These are phyloP conservation scores for Catonia carolina DNA, from an alignment of 2,888 invertebrate genomes.

Conservation along the genomic window DNA sequence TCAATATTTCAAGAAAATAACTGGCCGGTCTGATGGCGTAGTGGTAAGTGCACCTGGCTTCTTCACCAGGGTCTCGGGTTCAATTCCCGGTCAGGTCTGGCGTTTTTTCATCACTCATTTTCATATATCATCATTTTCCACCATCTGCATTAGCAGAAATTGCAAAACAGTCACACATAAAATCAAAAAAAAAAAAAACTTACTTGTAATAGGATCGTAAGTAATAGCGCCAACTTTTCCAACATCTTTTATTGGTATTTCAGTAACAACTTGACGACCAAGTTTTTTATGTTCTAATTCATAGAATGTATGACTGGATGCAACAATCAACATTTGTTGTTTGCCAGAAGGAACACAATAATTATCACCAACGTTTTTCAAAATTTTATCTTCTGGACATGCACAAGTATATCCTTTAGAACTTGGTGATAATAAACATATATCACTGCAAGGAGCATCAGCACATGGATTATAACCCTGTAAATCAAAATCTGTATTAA, in stretches of 20 bases:
- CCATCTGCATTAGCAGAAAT: too few relatives aligned
- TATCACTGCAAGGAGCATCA: conserved; percentile 58
- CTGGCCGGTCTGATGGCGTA: too few relatives aligned
- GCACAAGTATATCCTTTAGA: conserved; percentile 53
- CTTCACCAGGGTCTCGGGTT: too few relatives aligned
- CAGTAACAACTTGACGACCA: conserved; percentile 45
- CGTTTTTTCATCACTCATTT: too few relatives aligned
- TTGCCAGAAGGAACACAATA: conserved; percentile 49
- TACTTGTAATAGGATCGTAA: conserved; percentile 50
- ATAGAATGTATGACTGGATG: conserved; percentile 51
- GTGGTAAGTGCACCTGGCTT: too few relatives aligned
- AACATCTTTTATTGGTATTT: conserved; percentile 42
- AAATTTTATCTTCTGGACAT: conserved; percentile 65
- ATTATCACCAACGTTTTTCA: conserved; percentile 48
- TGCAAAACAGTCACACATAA: too few relatives aligned
- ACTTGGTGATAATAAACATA: conserved; percentile 62
- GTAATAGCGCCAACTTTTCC: conserved; percentile 27
- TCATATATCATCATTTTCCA: too few relatives aligned
- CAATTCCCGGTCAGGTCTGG: too few relatives aligned
- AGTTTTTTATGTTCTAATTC: conserved; percentile 58
- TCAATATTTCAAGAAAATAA: too few relatives aligned
- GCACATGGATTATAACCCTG: conserved; percentile 54
- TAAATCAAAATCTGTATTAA: neutral
- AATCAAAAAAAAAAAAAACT: conserved; percentile 39
- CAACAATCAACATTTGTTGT: conserved; percentile 51